A percentile compares a stretch with the other conserved stretches of the same genome.
Evolutionary conservation across 2,888 invertebrate species (phyloP).

Genomic region (Mallateleia sp.): DNA sequence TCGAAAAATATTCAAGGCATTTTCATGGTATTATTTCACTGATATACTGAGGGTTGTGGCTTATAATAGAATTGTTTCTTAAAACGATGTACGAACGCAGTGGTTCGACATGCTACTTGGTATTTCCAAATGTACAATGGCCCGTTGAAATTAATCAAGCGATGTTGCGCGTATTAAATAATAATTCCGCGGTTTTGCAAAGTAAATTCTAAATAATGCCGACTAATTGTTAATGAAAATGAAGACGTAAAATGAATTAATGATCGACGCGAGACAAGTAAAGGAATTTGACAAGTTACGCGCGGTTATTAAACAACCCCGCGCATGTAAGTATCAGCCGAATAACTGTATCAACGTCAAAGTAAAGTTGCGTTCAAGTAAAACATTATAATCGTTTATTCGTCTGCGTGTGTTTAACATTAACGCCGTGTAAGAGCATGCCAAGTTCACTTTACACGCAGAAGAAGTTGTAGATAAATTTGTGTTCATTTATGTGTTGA

Average conservation of each 20-base stretch:
- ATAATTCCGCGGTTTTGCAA: neutral
- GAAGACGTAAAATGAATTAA: conserved; percentile 25
- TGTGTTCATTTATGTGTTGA: too few species aligned
- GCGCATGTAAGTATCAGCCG: conserved; percentile 24
- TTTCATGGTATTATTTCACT: conserved; percentile 17
- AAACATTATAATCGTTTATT: conserved; percentile 46
- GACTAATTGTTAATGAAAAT: conserved; percentile 12
- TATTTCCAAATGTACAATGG: neutral
- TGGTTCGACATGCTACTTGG: neutral
- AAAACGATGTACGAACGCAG: conserved; percentile 4
- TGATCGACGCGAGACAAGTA: conserved; percentile 35
- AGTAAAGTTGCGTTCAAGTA: conserved; percentile 40
- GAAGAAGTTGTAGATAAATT: too few species aligned
- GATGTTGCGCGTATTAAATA: neutral
- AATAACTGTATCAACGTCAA: conserved; percentile 48
- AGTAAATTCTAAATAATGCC: neutral
- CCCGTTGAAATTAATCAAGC: neutral
- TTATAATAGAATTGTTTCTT: conserved; percentile 16
- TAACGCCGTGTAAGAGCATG: neutral
- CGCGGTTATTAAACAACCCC: conserved; percentile 16
- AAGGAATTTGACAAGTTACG: conserved; percentile 36
- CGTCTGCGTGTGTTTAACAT: conserved; percentile 15
- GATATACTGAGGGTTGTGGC: conserved; percentile 10
- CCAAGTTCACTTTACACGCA: too few species aligned
- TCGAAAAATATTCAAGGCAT: conserved; percentile 3